Evolutionary conservation across 1,140 invertebrate species (phyloP).

Genomic region (Phenacoccus solenopsis): DNA sequence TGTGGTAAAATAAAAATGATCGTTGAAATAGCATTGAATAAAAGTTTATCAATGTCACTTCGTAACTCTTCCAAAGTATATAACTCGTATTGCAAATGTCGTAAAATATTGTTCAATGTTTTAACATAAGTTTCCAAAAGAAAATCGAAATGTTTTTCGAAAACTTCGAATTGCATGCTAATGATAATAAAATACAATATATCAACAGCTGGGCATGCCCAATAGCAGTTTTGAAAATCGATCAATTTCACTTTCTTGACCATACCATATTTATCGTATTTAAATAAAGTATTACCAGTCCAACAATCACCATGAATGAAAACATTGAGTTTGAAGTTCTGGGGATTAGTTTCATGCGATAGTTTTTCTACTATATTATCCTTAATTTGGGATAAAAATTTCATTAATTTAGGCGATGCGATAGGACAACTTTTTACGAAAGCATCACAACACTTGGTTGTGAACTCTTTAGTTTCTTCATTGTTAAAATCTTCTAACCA

Average conservation of each 20-base stretch:
- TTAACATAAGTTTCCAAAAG: slow-evolving; percentile 5
- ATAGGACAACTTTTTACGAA: too few relatives aligned
- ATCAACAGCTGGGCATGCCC: slow-evolving; percentile 3
- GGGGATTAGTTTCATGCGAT: too few relatives aligned
- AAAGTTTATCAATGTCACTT: not conserved
- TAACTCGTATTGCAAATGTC: not conserved
- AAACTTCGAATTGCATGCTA: not conserved
- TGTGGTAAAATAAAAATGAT: not conserved
- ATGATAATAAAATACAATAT: not conserved
- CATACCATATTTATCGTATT: slow-evolving; percentile 18
- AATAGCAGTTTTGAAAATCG: slow-evolving; percentile 18
- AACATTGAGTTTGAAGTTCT: not conserved
- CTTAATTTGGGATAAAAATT: too few relatives aligned
- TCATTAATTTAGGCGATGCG: too few relatives aligned
- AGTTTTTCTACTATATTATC: too few relatives aligned
- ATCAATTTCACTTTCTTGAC: slow-evolving; percentile 13
- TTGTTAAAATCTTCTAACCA: too few relatives aligned
- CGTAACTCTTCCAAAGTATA: too few relatives aligned
- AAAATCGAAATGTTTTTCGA: not conserved
- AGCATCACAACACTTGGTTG: too few relatives aligned
- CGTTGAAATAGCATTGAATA: not conserved
- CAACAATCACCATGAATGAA: slow-evolving; percentile 27
- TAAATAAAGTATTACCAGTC: slow-evolving; percentile 24
- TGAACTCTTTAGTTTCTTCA: too few relatives aligned
- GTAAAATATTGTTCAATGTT: not conserved